Percentiles rank a stretch among this genome's conserved stretches.
Conservation (phyloP, 1,140 invertebrate species). For the Drosophila insularis region DNA sequence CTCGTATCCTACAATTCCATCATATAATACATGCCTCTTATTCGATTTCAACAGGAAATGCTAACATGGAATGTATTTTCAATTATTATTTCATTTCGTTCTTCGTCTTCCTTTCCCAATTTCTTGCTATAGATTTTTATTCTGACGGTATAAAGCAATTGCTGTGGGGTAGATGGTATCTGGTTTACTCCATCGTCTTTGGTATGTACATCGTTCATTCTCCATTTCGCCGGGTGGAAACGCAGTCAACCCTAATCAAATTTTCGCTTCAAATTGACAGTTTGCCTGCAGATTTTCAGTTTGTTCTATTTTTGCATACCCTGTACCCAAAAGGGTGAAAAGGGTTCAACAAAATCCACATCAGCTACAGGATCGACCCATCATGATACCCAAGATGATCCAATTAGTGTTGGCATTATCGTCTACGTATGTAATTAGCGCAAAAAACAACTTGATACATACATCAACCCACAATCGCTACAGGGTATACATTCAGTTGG, state of each 20-base stretch:
- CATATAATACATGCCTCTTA: too few relatives aligned
- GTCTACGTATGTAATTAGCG: too few relatives aligned
- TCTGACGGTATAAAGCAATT: not conserved
- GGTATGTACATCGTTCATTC: slow-evolving; percentile 29
- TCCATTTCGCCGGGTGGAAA: slow-evolving; percentile 39
- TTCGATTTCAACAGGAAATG: too few relatives aligned
- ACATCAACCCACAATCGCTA: not conserved
- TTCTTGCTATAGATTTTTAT: not conserved
- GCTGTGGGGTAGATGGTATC: slow-evolving; percentile 2
- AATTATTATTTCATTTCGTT: not conserved
- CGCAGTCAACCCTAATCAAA: slow-evolving; percentile 64
- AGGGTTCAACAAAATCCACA: too few relatives aligned
- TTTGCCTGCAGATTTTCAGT: slow-evolving; percentile 64
- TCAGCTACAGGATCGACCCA: too few relatives aligned
- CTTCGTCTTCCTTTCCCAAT: not conserved
- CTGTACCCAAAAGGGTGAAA: not conserved
- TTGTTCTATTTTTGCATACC: slow-evolving; percentile 22
- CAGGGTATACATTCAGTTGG: not conserved
- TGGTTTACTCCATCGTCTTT: not conserved
- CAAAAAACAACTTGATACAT: not conserved
- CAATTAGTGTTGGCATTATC: too few relatives aligned
- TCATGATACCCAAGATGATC: too few relatives aligned
- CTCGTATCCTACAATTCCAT: too few relatives aligned
- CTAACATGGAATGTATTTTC: too few relatives aligned
- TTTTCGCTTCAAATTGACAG: slow-evolving; percentile 59